Percentiles rank a stretch among this genome's conserved stretches.
Conservation (phyloP, 2,113 vertebrate genomes). For the Rhea pennata region DNA sequence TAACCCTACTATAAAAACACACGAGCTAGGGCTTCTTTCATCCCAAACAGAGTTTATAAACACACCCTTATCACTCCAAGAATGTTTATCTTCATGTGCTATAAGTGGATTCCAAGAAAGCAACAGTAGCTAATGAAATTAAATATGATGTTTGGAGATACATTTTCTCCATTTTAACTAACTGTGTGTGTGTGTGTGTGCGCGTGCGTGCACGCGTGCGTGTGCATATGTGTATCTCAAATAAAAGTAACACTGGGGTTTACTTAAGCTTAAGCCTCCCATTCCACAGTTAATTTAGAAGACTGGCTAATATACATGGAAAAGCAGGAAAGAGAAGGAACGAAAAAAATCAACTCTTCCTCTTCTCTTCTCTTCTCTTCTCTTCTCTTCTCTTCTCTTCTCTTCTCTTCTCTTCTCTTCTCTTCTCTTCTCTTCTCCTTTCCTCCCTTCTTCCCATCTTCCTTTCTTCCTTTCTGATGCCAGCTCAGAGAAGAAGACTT, state of each 20-base stretch:
- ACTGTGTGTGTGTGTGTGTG: not conserved
- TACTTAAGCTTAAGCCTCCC: conserved; percentile 20
- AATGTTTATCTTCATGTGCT: conserved; percentile 75
- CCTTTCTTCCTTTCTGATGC: not conserved
- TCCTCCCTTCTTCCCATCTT: not conserved
- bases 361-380: no score
- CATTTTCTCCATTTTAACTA: conserved; percentile 39
- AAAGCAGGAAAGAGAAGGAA: not conserved
- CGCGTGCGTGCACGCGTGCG: not conserved
- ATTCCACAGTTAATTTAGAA: conserved; percentile 18
- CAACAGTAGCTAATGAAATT: conserved; percentile 78
- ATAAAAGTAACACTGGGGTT: not conserved
- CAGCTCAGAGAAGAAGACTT: not conserved
- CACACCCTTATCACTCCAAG: conserved; percentile 68
- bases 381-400: no score
- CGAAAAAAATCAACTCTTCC: not conserved
- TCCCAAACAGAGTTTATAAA: conserved; percentile 77
- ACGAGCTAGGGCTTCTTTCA: conserved; percentile 71
- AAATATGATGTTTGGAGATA: conserved; percentile 66
- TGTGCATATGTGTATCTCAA: not conserved
- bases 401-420: no score
- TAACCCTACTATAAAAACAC: conserved; percentile 75
- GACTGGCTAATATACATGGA: not conserved
- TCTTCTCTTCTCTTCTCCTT: not conserved
- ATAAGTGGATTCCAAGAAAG: conserved; percentile 68